Conservation (phyloP, 2,888 invertebrate genomes). For the Germaria angustata region DNA sequence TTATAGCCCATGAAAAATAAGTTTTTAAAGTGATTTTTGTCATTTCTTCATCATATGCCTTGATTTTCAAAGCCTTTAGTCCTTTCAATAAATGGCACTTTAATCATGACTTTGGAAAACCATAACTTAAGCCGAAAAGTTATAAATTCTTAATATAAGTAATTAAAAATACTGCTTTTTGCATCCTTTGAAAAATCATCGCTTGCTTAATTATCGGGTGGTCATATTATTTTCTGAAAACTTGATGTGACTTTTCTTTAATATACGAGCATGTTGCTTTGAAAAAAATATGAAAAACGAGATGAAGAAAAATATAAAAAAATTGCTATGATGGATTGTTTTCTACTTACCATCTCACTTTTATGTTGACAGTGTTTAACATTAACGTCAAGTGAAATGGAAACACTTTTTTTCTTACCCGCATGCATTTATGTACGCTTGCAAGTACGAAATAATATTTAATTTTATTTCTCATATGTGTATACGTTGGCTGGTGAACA, state of each 20-base stretch:
- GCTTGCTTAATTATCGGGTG: not conserved
- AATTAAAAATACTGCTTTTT: no score
- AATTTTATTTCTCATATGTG: not conserved
- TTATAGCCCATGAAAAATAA: no score
- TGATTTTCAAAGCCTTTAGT: no score
- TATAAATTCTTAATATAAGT: no score
- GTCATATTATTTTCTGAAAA: not conserved
- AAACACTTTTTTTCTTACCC: conserved; percentile 35
- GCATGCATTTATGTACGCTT: not conserved
- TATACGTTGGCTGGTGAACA: no score
- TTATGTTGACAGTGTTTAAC: conserved; percentile 52
- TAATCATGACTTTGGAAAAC: no score
- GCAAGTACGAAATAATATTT: conserved; percentile 1
- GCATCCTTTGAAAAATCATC: no score
- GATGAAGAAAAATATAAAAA: not conserved
- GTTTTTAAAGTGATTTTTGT: no score
- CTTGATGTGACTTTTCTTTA: not conserved
- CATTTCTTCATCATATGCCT: no score
- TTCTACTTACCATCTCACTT: conserved; percentile 27
- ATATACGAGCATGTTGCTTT: not conserved
- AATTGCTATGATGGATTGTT: not conserved
- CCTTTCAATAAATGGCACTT: no score
- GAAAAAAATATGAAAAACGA: no score
- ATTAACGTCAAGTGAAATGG: conserved; percentile 55
- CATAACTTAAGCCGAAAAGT: no score